phyloP scores from a whole-genome alignment of 1,140 invertebrate genomes.

The Drosophila fuyamai region DNA sequence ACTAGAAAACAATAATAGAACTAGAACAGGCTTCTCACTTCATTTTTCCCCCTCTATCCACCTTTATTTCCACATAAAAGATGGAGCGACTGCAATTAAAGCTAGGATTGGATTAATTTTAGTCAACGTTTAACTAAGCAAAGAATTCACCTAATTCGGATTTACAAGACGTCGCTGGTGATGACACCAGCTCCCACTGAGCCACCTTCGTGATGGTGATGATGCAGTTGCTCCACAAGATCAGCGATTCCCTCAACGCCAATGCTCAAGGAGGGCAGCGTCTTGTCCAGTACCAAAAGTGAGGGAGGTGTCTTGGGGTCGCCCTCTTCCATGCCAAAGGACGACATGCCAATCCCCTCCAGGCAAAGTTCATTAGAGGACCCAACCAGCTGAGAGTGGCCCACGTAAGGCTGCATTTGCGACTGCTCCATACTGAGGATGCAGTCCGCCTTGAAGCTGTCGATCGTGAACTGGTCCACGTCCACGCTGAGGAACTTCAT shows the following conservation, averaged over 20 bases:
- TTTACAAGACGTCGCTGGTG: slow-evolving; percentile 28
- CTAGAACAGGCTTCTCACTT: slow-evolving; percentile 13
- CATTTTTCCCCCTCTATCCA: background rate
- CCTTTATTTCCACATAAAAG: background rate
- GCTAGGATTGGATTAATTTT: slow-evolving; percentile 2
- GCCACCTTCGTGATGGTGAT: slow-evolving; percentile 33
- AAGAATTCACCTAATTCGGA: slow-evolving; percentile 47
- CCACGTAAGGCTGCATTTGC: slow-evolving; percentile 43
- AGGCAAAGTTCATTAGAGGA: slow-evolving; percentile 50
- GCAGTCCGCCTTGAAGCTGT: slow-evolving; percentile 83
- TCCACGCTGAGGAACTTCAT: slow-evolving; percentile 84
- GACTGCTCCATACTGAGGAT: slow-evolving; percentile 80
- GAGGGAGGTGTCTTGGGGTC: slow-evolving; percentile 67
- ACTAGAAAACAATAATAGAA: slow-evolving; percentile 44
- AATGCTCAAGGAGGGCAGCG: slow-evolving; percentile 71
- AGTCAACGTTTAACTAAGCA: slow-evolving; percentile 39
- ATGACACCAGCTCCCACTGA: slow-evolving; percentile 12
- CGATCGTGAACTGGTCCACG: slow-evolving; percentile 84
- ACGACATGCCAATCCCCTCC: slow-evolving; percentile 54
- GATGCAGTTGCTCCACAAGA: slow-evolving; percentile 67
- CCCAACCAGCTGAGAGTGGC: slow-evolving; percentile 24
- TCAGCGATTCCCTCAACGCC: slow-evolving; percentile 70
- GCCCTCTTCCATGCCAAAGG: slow-evolving; percentile 51
- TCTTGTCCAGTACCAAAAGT: slow-evolving; percentile 72
- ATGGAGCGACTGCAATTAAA: slow-evolving; percentile 1